A percentile compares a stretch with the other conserved stretches of the same genome.
Conservation (phyloP, 2,113 vertebrate species). For the Lamprologus lemairii region DNA sequence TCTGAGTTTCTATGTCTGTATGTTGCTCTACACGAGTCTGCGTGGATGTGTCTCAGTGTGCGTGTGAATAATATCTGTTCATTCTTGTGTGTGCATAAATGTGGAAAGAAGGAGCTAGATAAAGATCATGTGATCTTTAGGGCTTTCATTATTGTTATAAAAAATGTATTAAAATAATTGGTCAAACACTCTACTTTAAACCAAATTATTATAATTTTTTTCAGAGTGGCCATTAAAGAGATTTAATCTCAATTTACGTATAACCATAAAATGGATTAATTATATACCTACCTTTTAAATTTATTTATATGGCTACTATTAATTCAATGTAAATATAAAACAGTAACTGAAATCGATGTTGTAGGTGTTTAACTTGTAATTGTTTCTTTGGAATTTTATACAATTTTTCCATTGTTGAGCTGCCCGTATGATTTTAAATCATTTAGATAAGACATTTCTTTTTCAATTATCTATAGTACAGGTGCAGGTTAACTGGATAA, state of each 20-base stretch:
- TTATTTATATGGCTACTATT: constrained; percentile 1
- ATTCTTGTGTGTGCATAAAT: background rate
- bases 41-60: background rate
- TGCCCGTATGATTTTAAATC: background rate
- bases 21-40: background rate
- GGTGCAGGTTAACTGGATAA: constrained; percentile 5
- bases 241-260: constrained; percentile 15
- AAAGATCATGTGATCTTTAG: constrained; percentile 6
- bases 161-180: constrained; percentile 12
- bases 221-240: background rate
- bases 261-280: constrained; percentile 26
- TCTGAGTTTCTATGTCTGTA: background rate
- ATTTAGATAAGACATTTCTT: background rate
- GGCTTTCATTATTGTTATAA: constrained; percentile 12
- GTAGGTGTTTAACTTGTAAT: constrained; percentile 23
- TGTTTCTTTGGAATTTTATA: background rate
- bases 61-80: background rate
- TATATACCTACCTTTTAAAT: background rate
- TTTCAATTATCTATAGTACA: background rate
- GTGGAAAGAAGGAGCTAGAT: background rate
- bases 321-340: constrained; percentile 39
- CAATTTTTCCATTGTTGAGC: constrained; percentile 1
- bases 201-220: constrained; percentile 12
- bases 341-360: constrained; percentile 13
- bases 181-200: constrained; percentile 21